A percentile compares a stretch with the other conserved stretches of the same genome.
Evolutionary conservation across 23 tunicate species (phyloP).

Genomic region (Pegea sp.): DNA sequence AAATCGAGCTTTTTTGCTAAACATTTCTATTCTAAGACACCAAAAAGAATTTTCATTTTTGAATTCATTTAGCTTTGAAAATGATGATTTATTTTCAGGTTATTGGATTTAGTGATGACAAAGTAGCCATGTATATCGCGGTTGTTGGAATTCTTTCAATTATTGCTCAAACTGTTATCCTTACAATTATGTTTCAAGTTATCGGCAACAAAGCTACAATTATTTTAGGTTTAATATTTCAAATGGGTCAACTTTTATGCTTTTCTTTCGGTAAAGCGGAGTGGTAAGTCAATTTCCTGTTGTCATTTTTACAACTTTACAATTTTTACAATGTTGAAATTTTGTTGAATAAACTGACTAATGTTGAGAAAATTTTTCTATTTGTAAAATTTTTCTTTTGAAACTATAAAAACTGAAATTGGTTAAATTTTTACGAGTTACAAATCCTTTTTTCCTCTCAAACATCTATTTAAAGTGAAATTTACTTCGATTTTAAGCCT

Average conservation of each 20-base stretch:
- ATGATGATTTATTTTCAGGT: slow-evolving; percentile 16
- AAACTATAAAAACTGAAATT: no score
- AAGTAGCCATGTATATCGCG: slow-evolving; percentile 73
- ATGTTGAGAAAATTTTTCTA: no score
- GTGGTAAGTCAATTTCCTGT: slow-evolving; percentile 23
- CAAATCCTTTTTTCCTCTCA: no score
- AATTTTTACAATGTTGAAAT: not conserved
- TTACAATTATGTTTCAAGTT: slow-evolving; percentile 43
- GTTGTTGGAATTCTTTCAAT: slow-evolving; percentile 86
- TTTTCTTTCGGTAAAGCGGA: slow-evolving; percentile 69
- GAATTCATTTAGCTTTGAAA: not conserved
- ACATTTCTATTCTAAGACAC: no score
- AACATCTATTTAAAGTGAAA: no score
- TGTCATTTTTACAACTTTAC: no score
- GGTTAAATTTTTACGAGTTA: no score
- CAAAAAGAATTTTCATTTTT: no score
- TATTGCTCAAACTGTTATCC: slow-evolving; percentile 73
- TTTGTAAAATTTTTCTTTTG: no score
- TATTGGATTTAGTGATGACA: slow-evolving; percentile 85
- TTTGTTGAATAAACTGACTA: no score
- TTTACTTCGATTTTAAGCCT: no score
- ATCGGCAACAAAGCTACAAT: slow-evolving; percentile 56
- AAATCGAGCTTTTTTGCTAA: no score
- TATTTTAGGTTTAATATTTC: slow-evolving; percentile 51
- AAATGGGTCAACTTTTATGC: slow-evolving; percentile 58